phyloP scores from a whole-genome alignment of 2,113 vertebrate genomes.

The Canis aureus region DNA sequence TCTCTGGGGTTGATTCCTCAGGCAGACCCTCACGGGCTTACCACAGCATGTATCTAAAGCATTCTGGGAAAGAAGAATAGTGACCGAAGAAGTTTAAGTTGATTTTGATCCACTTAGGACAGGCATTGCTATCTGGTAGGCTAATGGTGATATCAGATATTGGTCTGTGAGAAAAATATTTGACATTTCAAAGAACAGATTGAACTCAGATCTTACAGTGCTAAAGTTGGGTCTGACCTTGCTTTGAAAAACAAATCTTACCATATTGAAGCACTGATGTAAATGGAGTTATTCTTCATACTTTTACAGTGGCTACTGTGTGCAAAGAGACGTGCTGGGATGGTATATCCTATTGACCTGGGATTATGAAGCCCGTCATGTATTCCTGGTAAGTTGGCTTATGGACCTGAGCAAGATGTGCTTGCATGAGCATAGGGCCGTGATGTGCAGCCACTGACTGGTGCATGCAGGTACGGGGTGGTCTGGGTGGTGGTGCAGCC shows the following conservation, averaged over 20 bases:
- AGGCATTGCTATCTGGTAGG: background rate
- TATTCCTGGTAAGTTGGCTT: slow-evolving; percentile 2
- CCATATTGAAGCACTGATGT: background rate
- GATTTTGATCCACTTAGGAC: background rate
- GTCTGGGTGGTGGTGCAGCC: background rate
- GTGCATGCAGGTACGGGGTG: rapidly evolving
- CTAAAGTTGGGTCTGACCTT: background rate
- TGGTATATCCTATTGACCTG: background rate
- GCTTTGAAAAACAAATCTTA: background rate
- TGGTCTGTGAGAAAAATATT: background rate
- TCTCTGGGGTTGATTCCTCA: background rate
- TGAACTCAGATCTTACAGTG: background rate
- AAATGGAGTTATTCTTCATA: background rate
- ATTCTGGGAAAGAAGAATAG: background rate
- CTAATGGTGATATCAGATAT: background rate
- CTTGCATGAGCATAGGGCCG: background rate
- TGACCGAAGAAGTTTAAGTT: background rate
- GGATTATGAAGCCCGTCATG: background rate
- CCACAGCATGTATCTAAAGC: background rate
- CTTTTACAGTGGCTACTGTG: slow-evolving; percentile 32
- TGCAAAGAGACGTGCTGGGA: slow-evolving; percentile 39
- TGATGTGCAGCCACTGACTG: background rate
- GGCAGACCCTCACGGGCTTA: background rate
- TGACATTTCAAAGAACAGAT: background rate
- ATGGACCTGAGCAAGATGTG: background rate